phyloP scores from a whole-genome alignment of 2,113 vertebrate genomes.

The Casuarius casuarius region DNA sequence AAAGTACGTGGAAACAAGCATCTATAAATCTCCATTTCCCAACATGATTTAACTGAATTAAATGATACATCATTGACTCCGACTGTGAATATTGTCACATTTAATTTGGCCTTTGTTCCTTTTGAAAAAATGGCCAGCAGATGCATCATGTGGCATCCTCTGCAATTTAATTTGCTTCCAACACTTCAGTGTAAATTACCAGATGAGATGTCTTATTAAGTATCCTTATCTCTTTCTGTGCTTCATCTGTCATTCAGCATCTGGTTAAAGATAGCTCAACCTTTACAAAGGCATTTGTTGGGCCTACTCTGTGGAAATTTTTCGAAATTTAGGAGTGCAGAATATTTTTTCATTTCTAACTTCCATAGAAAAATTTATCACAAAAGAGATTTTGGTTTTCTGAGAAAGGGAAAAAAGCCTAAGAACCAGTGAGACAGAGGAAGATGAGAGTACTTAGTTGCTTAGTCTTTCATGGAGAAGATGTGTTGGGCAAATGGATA shows the following conservation, averaged over 20 bases:
- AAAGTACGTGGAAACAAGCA: background rate
- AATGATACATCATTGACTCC: background rate
- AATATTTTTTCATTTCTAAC: background rate
- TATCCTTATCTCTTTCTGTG: background rate
- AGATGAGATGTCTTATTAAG: background rate
- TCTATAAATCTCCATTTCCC: background rate
- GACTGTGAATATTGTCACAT: background rate
- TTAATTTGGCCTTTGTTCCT: background rate
- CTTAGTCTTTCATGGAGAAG: background rate
- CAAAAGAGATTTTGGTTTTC: background rate
- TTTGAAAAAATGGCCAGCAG: background rate
- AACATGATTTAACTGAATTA: background rate
- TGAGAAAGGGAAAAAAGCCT: background rate
- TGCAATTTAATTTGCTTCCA: background rate
- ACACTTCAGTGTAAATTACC: background rate
- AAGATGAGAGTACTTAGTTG: background rate
- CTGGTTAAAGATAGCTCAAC: constrained; percentile 6
- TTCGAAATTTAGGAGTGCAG: background rate
- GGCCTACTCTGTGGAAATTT: background rate
- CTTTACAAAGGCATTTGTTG: background rate
- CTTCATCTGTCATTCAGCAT: background rate
- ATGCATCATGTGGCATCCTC: background rate
- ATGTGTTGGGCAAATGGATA: background rate
- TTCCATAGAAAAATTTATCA: background rate
- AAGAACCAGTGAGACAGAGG: background rate